Evolutionary conservation across 1,140 invertebrate species (phyloP), one percentile per base, ranked within the genome.

Genomic region (Nephila pilipes): DNA sequence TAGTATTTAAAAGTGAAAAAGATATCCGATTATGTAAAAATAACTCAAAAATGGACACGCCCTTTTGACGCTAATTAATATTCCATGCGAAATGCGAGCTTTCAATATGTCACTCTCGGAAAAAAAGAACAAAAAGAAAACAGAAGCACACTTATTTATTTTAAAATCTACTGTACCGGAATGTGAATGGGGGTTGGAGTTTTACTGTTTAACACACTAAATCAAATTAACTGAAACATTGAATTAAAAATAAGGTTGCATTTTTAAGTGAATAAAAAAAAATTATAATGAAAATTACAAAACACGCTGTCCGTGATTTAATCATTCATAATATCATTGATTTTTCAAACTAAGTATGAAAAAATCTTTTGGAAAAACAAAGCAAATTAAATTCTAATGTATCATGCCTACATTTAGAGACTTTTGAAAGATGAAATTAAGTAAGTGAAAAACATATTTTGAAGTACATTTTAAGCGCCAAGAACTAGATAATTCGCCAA

Each of bases 401-500:
- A 46, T 46, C 46, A 46, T 46, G 46, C 46, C 46, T 10, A 46
- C 46, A 46, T n/a, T n/a, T n/a, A n/a, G n/a, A 46, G 12, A 46
- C 46, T 10, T 46, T 46, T 10, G 46, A 6, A 46, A 46, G 46
- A 46, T 46, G 12, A 46, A 10, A 46, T n/a, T 46, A 46, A 46
- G 46, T 0, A 10, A 46, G 12, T 10, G 46, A 46, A 46, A 46
- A 10, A 1, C 4, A 46, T 46, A 1, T 46, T 46, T 46, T 46
- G 46, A 10, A 46, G 46, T 46, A 10, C 6, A 75, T 75, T 75
- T 20, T 32, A 22, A 54, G 18, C 80, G 36, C 80, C 54, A 55
- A 83, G 38, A 54, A n/a, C 22, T 46, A 83, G 60, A 88, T 80
- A 18, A 32, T 46, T 25, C 87, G 87, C 87, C 87, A 90, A 90